Evolutionary conservation across 2,888 invertebrate genomes (phyloP), one percentile per base, ranked within the genome.

Genomic region (Sphaerolaimus hirsutus): DNA sequence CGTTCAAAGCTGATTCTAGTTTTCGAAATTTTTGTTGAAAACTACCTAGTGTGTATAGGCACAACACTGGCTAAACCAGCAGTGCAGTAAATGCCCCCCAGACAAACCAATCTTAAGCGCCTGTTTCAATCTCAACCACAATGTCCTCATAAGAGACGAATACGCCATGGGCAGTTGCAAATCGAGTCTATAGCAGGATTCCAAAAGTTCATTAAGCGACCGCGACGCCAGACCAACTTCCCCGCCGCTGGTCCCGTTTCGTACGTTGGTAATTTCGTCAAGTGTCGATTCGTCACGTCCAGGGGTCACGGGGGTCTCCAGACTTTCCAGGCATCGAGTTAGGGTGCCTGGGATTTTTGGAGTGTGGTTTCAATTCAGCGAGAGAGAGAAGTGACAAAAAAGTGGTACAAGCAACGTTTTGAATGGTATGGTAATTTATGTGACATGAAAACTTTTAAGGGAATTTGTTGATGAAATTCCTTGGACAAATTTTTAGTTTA

Each of bases 11-110:
- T n/a, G n/a, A n/a, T n/a, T n/a, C n/a, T n/a, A n/a, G 46, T 77
- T 76, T 54, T 74, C 74, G 7, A 79, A 64, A 59, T 81, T 74
- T 48, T 76, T 75, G 14, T 71, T 64, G 1, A 78, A 78, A 17
- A 78, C 76, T n/a, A n/a, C 50, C 72, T 74, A 3, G 73, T 70
- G 52, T 79, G 74, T 81, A 82, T 82, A 44, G 71, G 70, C 19
- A 53, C 52, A 53, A 68, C 65, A 26, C 68, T 61, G 35, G 54
- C 54, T 4, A 2, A 67, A 66, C 52, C 45, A 68, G 62, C 46
- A 61, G 68, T 50, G 66, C 69, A 54, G 65, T 23, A 10, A 23
- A 2, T 17, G 40, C 22, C 17, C 36, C n/a, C 36, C 3, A 12
- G 5, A 17, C 14, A 19, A 17, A 36, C 36, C 36, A n/a, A 3